phyloP scores from a whole-genome alignment of 2,888 invertebrate genomes.

The Petrophora chlorosata region DNA sequence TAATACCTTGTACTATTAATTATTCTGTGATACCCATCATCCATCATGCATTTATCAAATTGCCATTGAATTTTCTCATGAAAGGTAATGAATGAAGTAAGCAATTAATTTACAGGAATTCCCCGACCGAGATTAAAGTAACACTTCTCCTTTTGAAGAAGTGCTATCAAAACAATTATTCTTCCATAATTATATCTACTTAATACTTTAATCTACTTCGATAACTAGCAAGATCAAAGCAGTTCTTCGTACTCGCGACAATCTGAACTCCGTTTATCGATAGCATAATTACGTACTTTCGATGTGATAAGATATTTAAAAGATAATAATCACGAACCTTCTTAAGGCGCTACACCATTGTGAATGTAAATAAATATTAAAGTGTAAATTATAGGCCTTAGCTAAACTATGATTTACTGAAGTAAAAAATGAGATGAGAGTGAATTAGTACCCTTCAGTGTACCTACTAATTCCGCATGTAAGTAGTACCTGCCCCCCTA shows the following conservation, averaged over 20 bases:
- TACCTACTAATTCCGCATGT: too few relatives aligned
- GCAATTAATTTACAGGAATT: constrained; percentile 6
- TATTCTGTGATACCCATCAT: too few relatives aligned
- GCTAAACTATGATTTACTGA: too few relatives aligned
- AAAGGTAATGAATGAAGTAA: too few relatives aligned
- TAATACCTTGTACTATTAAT: too few relatives aligned
- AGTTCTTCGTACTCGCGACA: constrained; percentile 47
- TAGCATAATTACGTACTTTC: constrained; percentile 20
- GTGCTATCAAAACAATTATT: constrained; percentile 18
- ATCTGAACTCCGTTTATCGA: constrained; percentile 39
- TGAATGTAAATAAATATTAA: too few relatives aligned
- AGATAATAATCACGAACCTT: too few relatives aligned
- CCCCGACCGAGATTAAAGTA: constrained; percentile 5
- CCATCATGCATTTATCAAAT: not conserved
- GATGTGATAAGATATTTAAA: constrained; percentile 26
- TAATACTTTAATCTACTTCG: constrained; percentile 34
- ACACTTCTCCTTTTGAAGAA: constrained; percentile 3
- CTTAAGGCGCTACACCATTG: too few relatives aligned
- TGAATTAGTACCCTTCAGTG: too few relatives aligned
- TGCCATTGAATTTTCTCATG: not conserved
- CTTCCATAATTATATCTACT: constrained; percentile 5
- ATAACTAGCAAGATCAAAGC: constrained; percentile 57
- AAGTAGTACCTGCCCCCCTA: too few relatives aligned
- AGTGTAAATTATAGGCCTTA: too few relatives aligned
- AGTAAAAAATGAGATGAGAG: too few relatives aligned